Evolutionary conservation across 1,140 invertebrate genomes (phyloP).

Genomic region (Orius insidiosus): DNA sequence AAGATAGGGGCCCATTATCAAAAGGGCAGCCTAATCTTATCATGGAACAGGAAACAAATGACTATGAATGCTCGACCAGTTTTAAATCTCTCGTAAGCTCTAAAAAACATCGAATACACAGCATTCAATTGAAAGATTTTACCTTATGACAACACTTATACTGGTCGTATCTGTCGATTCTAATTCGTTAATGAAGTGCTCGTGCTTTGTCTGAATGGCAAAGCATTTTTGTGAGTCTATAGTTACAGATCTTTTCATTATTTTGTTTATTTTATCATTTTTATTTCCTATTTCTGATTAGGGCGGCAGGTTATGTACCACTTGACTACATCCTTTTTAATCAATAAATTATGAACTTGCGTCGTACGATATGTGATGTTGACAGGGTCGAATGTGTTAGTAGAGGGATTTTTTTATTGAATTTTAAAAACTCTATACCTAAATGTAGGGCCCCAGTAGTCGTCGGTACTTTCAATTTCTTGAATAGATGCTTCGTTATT

Average conservation of each 20-base stretch:
- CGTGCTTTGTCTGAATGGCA: conserved; percentile 24
- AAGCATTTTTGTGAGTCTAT: conserved; percentile 13
- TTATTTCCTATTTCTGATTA: background rate
- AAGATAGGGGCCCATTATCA: background rate
- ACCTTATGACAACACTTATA: conserved; percentile 45
- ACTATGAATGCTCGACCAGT: background rate
- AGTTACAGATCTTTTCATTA: conserved; percentile 7
- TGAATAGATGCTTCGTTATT: conserved; percentile 48
- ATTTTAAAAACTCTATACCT: conserved; percentile 30
- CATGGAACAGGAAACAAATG: too few species aligned
- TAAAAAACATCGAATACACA: conserved; percentile 3
- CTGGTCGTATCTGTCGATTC: conserved; percentile 43
- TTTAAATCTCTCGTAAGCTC: background rate
- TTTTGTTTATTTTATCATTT: background rate
- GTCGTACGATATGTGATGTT: background rate
- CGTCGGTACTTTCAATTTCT: conserved; percentile 80
- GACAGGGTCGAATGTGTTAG: too few species aligned
- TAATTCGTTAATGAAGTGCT: conserved; percentile 43
- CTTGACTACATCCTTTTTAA: conserved; percentile 4
- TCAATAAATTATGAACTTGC: conserved; percentile 13
- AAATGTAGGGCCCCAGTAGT: conserved; percentile 79
- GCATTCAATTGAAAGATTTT: conserved; percentile 15
- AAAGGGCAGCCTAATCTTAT: too few species aligned
- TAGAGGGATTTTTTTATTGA: background rate
- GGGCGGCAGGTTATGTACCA: background rate